A percentile compares a stretch with the other conserved stretches of the same genome.
phyloP scores from a whole-genome alignment of 2,797 vertebrate genomes.

The Gallinago nigripennis region DNA sequence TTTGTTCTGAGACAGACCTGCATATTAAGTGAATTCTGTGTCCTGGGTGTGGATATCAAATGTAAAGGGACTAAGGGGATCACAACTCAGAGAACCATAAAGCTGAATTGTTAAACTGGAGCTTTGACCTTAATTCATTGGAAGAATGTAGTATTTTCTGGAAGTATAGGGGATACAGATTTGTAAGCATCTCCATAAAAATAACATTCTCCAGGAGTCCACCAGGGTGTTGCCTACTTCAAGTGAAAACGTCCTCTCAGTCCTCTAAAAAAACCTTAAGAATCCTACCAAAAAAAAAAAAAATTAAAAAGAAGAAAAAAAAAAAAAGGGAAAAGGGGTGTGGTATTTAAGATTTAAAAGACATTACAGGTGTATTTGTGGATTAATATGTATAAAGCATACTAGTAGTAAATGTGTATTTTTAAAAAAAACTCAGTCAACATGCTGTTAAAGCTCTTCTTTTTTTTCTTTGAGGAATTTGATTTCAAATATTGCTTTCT shows the following conservation, averaged over 20 bases:
- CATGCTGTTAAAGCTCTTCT: neutral
- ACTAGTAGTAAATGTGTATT: neutral
- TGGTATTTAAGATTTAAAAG: neutral
- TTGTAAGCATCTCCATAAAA: neutral
- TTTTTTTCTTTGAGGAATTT: neutral
- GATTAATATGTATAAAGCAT: neutral
- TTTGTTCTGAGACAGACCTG: neutral
- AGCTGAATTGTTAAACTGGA: neutral
- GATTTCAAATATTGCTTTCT: neutral
- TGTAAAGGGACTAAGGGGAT: neutral
- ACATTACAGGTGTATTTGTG: neutral
- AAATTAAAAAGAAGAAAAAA: no score
- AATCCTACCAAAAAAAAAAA: neutral
- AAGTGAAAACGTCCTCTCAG: neutral
- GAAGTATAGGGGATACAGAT: neutral
- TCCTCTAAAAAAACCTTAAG: neutral
- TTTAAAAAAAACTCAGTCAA: neutral
- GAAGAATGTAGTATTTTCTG: neutral
- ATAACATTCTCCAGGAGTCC: neutral
- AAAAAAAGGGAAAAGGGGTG: no score
- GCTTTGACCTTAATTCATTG: neutral
- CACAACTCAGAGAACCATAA: neutral
- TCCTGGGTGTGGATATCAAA: neutral
- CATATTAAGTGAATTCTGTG: neutral
- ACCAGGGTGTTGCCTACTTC: neutral